A percentile compares a stretch with the other conserved stretches of the same genome.
phyloP scores from a whole-genome alignment of 1,140 invertebrate genomes.

The Zeugodacus cucurbitae region DNA sequence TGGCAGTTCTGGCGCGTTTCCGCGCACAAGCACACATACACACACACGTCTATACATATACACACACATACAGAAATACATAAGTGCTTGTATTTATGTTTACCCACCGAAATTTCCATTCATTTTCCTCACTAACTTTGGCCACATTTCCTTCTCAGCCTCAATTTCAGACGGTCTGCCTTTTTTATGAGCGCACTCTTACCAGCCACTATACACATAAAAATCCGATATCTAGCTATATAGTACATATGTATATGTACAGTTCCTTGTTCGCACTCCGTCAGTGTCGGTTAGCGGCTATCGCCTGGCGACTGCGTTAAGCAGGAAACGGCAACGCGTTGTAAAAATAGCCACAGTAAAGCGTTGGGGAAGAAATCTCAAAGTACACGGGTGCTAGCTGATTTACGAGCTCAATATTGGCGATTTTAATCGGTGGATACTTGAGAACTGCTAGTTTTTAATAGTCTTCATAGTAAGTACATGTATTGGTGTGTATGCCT shows the following conservation, averaged over 20 bases:
- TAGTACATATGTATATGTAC: background rate
- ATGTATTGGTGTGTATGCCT: background rate
- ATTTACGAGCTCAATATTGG: constrained; percentile 24
- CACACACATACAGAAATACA: background rate
- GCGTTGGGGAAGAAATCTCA: background rate
- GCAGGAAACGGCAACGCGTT: constrained; percentile 8
- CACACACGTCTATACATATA: too few species aligned
- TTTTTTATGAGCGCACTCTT: background rate
- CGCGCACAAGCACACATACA: background rate
- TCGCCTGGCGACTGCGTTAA: background rate
- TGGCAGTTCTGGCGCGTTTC: background rate
- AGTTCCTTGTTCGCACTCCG: background rate
- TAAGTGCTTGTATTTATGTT: background rate
- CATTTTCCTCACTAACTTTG: constrained; percentile 15
- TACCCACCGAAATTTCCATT: background rate
- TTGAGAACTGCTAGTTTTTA: background rate
- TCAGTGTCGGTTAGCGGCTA: background rate
- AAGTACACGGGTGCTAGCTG: constrained; percentile 9
- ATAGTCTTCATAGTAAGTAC: background rate
- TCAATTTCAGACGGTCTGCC: background rate
- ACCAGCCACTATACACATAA: too few species aligned
- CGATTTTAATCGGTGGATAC: constrained; percentile 23
- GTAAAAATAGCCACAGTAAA: background rate
- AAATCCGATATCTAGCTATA: too few species aligned
- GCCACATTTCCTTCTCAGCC: constrained; percentile 6